These are phyloP conservation scores for Leucophenga varia DNA, from an alignment of 1,140 invertebrate species.

Conservation along the genomic window DNA sequence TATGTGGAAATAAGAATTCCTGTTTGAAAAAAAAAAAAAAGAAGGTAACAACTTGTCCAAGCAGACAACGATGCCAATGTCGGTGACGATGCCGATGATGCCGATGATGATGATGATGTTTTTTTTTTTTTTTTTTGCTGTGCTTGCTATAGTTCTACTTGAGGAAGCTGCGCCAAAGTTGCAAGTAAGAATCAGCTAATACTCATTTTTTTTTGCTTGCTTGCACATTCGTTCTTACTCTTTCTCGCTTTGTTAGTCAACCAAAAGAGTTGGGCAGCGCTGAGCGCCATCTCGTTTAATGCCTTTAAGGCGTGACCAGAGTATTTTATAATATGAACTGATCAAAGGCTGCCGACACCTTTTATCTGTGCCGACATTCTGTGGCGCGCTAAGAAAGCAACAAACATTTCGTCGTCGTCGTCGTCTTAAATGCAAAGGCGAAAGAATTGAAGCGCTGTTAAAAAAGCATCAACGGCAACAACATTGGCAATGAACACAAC, in stretches of 20 bases:
- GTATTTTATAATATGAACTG: conserved; percentile 57
- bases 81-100: conserved; percentile 17
- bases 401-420: too few relatives aligned
- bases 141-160: conserved; percentile 24
- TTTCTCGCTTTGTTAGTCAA: conserved; percentile 3
- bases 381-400: too few relatives aligned
- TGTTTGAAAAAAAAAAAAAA: conserved; percentile 16
- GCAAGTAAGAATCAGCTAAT: conserved; percentile 43
- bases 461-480: not conserved
- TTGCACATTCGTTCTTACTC: too few relatives aligned
- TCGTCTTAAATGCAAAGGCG: too few relatives aligned
- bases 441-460: too few relatives aligned
- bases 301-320: conserved; percentile 57
- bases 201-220: conserved; percentile 6
- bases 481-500: too few relatives aligned
- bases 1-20: conserved; percentile 48
- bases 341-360: conserved; percentile 54
- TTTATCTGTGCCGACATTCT: conserved; percentile 50
- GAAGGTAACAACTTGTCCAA: conserved; percentile 14
- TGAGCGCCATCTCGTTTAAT: conserved; percentile 57
- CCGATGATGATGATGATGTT: conserved; percentile 6
- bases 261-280: conserved; percentile 5
- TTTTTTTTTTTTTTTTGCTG: not conserved
- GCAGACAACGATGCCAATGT: too few relatives aligned
- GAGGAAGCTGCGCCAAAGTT: conserved; percentile 32